phyloP scores from a whole-genome alignment of 2,797 vertebrate species.

The Taenioides sp. region DNA sequence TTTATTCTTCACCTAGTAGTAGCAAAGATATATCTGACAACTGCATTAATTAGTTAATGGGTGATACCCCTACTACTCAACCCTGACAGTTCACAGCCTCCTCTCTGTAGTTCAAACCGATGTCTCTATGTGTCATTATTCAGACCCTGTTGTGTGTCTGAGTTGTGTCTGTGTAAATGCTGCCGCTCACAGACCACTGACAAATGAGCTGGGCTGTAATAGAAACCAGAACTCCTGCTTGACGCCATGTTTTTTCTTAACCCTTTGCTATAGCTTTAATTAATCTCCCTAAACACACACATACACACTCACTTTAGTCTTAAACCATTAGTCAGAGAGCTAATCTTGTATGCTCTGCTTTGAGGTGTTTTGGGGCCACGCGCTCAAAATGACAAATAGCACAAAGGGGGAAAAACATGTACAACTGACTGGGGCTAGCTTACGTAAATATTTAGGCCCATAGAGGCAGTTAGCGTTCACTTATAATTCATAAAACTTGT shows the following conservation, averaged over 20 bases:
- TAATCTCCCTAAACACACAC: not conserved
- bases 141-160: not conserved
- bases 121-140: constrained; percentile 4
- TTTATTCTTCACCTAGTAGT: too few relatives aligned
- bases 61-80: not conserved
- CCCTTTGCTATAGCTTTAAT: constrained; percentile 13
- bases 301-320: constrained; percentile 15
- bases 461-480: constrained; percentile 57
- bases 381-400: constrained; percentile 59
- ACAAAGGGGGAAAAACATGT: constrained; percentile 43
- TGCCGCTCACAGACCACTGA: constrained; percentile 17
- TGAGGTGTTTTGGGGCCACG: constrained; percentile 63
- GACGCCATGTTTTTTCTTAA: constrained; percentile 36
- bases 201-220: constrained; percentile 39
- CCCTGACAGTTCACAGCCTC: not conserved
- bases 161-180: constrained; percentile 9
- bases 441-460: constrained; percentile 73
- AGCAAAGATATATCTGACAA: not conserved
- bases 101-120: not conserved
- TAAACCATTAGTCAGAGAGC: constrained; percentile 47
- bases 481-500: constrained; percentile 76
- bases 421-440: constrained; percentile 51
- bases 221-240: constrained; percentile 37
- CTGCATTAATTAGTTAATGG: not conserved
- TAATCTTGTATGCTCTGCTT: constrained; percentile 59